Percentiles rank a stretch among this genome's conserved stretches.
Evolutionary conservation across 2,113 vertebrate species (phyloP).

Genomic region (Sialia sialis): DNA sequence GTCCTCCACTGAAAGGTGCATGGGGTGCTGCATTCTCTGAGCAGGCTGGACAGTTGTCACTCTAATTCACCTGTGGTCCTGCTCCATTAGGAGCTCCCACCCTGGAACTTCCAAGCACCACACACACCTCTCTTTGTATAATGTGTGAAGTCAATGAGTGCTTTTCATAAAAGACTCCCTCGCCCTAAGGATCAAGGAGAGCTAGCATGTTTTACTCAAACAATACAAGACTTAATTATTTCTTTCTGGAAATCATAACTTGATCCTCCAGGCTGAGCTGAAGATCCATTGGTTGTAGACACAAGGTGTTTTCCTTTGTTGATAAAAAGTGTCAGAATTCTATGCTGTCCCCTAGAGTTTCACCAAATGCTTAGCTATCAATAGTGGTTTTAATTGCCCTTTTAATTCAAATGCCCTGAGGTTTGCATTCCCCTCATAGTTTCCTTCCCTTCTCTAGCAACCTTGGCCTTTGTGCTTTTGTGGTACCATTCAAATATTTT

Average conservation of each 20-base stretch:
- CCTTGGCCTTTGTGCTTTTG: not conserved
- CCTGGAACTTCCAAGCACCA: not conserved
- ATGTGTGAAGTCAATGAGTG: not conserved
- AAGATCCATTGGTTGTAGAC: not conserved
- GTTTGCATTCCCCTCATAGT: not conserved
- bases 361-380: not conserved
- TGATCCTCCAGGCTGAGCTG: not conserved
- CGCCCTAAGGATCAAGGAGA: slow-evolving; percentile 8
- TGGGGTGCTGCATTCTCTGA: not conserved
- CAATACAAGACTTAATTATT: not conserved
- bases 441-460: not conserved
- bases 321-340: not conserved
- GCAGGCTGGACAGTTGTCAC: not conserved
- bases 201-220: not conserved
- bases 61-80: not conserved
- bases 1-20: not conserved
- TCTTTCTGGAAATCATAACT: not conserved
- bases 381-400: not conserved
- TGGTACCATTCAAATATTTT: not conserved
- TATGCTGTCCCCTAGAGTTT: not conserved
- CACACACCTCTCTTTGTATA: not conserved
- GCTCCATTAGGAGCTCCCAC: not conserved
- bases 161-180: not conserved
- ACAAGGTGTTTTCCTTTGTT: not conserved
- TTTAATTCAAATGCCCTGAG: not conserved